Evolutionary conservation across 2,113 vertebrate genomes (phyloP).

Genomic region (Lepisosteus oculatus): DNA sequence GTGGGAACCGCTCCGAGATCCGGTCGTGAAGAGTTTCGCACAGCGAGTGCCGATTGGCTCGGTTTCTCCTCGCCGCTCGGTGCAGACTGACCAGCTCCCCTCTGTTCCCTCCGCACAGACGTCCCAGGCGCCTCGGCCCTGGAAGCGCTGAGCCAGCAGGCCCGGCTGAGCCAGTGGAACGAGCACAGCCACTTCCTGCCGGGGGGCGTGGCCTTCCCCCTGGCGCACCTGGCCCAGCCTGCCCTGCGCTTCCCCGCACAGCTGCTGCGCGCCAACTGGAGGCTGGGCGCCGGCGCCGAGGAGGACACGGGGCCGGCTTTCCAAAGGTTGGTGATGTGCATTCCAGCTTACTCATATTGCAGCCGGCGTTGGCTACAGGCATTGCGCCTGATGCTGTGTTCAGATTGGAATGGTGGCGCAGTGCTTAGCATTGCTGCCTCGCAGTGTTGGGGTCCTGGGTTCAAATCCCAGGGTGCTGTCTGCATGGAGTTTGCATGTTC

Average conservation of each 20-base stretch:
- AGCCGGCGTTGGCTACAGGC: no score
- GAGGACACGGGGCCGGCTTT: slow-evolving; percentile 82
- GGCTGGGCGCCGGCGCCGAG: slow-evolving; percentile 75
- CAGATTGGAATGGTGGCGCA: no score
- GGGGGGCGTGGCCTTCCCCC: slow-evolving; percentile 77
- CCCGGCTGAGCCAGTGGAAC: slow-evolving; percentile 87
- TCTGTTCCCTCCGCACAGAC: slow-evolving; percentile 45
- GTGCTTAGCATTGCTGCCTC: no score
- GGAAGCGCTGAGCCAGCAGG: slow-evolving; percentile 84
- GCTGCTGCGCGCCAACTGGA: slow-evolving; percentile 85
- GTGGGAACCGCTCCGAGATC: no score
- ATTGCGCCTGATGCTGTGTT: no score
- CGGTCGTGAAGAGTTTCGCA: no score
- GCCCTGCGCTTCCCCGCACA: slow-evolving; percentile 83
- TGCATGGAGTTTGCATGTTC: no score
- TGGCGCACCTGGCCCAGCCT: slow-evolving; percentile 84
- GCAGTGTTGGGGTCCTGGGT: no score
- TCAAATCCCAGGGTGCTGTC: no score
- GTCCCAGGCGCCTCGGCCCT: slow-evolving; percentile 80
- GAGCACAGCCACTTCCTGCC: slow-evolving; percentile 86
- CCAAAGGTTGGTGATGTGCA: slow-evolving; percentile 66
- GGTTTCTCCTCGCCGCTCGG: no score
- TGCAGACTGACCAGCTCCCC: neutral
- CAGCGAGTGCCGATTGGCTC: no score
- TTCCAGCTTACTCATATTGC: no score